phyloP scores from a whole-genome alignment of 2,113 vertebrate species.

The Centropus bengalensis region DNA sequence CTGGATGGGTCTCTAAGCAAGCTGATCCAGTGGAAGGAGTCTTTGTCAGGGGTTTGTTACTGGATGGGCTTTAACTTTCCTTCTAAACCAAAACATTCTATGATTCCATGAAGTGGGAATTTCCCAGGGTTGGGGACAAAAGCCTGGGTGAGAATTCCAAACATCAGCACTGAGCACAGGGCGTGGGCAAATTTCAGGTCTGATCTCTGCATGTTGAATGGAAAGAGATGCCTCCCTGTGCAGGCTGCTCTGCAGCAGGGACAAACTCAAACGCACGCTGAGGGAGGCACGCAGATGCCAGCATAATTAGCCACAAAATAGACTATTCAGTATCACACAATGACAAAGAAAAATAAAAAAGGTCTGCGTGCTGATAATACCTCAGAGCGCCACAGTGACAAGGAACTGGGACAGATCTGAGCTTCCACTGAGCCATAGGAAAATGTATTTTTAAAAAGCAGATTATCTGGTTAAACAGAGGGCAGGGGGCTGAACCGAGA shows the following conservation, averaged over 20 bases:
- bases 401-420: conserved; percentile 61
- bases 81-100: no score
- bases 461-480: conserved; percentile 76
- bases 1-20: no score
- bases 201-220: conserved; percentile 19
- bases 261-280: neutral
- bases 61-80: no score
- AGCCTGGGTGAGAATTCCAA: neutral
- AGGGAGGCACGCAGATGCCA: conserved; percentile 44
- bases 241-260: neutral
- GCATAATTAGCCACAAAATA: conserved; percentile 63
- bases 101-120: neutral
- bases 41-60: no score
- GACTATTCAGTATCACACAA: conserved; percentile 44
- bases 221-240: neutral
- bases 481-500: conserved; percentile 58
- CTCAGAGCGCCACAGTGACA: neutral
- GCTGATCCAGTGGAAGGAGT: no score
- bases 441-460: conserved; percentile 69
- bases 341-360: conserved; percentile 35
- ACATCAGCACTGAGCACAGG: neutral
- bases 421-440: conserved; percentile 54
- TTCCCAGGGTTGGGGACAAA: neutral
- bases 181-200: neutral
- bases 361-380: conserved; percentile 29